A percentile compares a stretch with the other conserved stretches of the same genome.
Conservation (phyloP, 1,140 invertebrate genomes). For the Macrobrachium rosenbergii region DNA sequence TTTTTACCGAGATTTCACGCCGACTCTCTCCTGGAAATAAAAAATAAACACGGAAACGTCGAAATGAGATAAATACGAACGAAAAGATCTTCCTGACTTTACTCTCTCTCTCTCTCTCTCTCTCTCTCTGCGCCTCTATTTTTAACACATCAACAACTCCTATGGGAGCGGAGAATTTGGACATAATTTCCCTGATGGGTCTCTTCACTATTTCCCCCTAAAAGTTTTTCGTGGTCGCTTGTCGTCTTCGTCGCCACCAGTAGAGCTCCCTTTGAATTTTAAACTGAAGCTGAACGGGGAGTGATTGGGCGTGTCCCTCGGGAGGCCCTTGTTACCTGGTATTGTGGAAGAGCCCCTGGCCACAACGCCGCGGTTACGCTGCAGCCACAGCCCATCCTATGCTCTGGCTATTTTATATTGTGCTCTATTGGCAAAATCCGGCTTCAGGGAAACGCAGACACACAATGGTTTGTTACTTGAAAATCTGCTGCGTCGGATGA, state of each 20-base stretch:
- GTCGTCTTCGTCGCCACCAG: slow-evolving; percentile 22
- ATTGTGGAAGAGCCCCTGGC: slow-evolving; percentile 35
- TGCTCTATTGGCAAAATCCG: too few relatives aligned
- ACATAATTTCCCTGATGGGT: slow-evolving; percentile 54
- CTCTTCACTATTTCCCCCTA: slow-evolving; percentile 21
- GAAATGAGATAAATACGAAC: neutral
- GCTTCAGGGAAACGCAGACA: too few relatives aligned
- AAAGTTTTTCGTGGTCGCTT: slow-evolving; percentile 36
- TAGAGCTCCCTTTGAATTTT: slow-evolving; percentile 51
- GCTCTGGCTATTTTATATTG: too few relatives aligned
- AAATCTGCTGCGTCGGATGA: neutral
- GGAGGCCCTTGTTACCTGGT: slow-evolving; percentile 54
- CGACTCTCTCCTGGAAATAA: neutral
- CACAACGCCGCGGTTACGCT: neutral
- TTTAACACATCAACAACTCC: too few relatives aligned
- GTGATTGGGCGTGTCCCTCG: slow-evolving; percentile 55
- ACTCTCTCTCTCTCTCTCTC: slow-evolving; percentile 12
- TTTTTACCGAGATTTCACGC: too few relatives aligned
- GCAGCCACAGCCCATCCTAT: neutral
- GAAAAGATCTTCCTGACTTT: neutral
- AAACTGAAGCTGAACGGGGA: slow-evolving; percentile 43
- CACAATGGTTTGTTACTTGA: slow-evolving; percentile 13
- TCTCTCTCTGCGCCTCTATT: neutral
- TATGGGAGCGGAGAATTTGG: neutral
- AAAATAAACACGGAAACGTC: neutral